A percentile compares a stretch with the other conserved stretches of the same genome.
Evolutionary conservation across 2,888 invertebrate genomes (phyloP).

Genomic region (Coleophora deauratella): DNA sequence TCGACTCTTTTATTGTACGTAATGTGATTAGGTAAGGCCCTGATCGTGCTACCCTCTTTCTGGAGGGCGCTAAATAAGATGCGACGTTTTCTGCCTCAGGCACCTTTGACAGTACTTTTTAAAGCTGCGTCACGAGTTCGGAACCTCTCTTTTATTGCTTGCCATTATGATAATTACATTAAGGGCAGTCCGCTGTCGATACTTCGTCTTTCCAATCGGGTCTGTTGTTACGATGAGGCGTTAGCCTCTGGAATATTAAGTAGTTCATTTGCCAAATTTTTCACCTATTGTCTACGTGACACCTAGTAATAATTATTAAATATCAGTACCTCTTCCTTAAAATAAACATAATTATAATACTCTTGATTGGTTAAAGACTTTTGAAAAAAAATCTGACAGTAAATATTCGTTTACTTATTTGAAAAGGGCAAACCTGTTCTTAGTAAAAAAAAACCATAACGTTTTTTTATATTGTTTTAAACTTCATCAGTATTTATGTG

Average conservation of each 20-base stretch:
- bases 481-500: too few relatives aligned
- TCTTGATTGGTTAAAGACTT: too few relatives aligned
- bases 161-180: constrained; percentile 72
- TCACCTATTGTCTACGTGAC: constrained; percentile 68
- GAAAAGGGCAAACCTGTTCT: too few relatives aligned
- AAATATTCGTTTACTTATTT: too few relatives aligned
- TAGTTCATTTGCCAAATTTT: constrained; percentile 67
- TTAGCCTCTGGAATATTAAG: constrained; percentile 67
- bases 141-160: constrained; percentile 70
- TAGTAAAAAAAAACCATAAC: too few relatives aligned
- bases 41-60: constrained; percentile 45
- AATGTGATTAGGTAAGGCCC: constrained; percentile 65
- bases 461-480: too few relatives aligned
- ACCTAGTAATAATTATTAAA: too few relatives aligned
- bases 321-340: too few relatives aligned
- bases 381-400: too few relatives aligned
- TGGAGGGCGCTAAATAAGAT: constrained; percentile 67
- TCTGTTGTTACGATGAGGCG: constrained; percentile 64
- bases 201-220: constrained; percentile 69
- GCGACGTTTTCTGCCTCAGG: constrained; percentile 68
- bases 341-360: too few relatives aligned
- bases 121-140: constrained; percentile 68
- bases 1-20: constrained; percentile 58
- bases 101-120: constrained; percentile 70
- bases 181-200: constrained; percentile 62